phyloP scores from a whole-genome alignment of 2,797 vertebrate species.

The Cirrhinus molitorella region DNA sequence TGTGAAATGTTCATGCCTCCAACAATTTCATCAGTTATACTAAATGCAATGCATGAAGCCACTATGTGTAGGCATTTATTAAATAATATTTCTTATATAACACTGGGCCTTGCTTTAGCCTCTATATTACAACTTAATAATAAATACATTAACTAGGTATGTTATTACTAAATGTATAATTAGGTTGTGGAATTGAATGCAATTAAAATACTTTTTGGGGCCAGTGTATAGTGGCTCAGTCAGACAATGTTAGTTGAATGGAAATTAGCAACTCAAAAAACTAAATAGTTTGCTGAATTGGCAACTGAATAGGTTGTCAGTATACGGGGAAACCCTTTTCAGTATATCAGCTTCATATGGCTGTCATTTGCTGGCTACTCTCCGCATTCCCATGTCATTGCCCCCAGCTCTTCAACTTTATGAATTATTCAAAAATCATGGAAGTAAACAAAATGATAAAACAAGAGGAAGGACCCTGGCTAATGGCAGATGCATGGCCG shows the following conservation, averaged over 20 bases:
- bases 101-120: background rate
- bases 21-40: background rate
- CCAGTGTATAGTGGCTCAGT: no score
- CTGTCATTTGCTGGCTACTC: constrained; percentile 7
- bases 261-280: background rate
- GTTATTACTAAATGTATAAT: background rate
- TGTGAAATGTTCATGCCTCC: background rate
- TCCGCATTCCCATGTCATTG: constrained; percentile 3
- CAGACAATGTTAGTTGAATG: no score
- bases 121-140: background rate
- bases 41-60: background rate
- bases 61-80: background rate
- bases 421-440: constrained; percentile 48
- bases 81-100: background rate
- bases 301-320: background rate
- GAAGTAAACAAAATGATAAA: constrained; percentile 54
- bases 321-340: background rate
- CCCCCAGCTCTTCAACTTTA: constrained; percentile 41
- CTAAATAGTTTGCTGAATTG: background rate
- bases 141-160: background rate
- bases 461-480: constrained; percentile 33
- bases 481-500: constrained; percentile 28
- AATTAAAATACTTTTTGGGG: no score
- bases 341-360: background rate
- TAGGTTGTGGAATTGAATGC: background rate